Conservation (phyloP, 2,888 invertebrate species). For the Neuroscelio doddi region DNA sequence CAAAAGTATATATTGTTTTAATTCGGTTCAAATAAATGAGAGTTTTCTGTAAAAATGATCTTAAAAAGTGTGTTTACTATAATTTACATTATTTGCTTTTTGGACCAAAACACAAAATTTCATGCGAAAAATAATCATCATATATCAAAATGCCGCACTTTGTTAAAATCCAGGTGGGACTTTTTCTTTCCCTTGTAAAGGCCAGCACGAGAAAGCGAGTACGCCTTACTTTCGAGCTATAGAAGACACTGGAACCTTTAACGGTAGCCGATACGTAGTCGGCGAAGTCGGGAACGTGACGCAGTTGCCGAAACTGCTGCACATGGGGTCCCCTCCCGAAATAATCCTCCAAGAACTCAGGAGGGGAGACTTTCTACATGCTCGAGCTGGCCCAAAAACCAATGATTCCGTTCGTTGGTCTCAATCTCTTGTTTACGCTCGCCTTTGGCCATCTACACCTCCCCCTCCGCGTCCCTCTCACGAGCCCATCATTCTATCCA, state of each 20-base stretch:
- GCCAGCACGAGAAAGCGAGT: constrained; percentile 32
- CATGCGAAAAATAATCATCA: too few species aligned
- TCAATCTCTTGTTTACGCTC: constrained; percentile 50
- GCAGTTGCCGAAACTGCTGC: constrained; percentile 64
- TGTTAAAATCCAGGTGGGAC: constrained; percentile 2
- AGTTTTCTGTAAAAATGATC: too few species aligned
- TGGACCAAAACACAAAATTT: too few species aligned
- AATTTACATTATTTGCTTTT: too few species aligned
- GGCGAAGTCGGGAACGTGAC: constrained; percentile 54
- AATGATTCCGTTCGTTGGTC: constrained; percentile 34
- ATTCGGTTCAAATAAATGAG: too few species aligned
- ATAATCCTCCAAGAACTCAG: constrained; percentile 31
- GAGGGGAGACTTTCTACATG: constrained; percentile 60
- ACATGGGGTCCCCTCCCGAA: constrained; percentile 44
- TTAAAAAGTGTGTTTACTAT: too few species aligned
- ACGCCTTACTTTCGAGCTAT: constrained; percentile 40
- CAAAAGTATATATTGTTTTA: too few species aligned
- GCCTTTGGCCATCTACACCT: constrained; percentile 2
- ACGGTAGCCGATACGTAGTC: constrained; percentile 44
- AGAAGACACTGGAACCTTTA: constrained; percentile 46
- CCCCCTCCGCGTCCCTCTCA: not conserved
- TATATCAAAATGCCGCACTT: too few species aligned
- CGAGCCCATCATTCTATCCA: constrained; percentile 1
- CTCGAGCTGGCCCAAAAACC: constrained; percentile 42
- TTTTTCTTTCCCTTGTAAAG: constrained; percentile 14